Percentiles rank a stretch among this genome's conserved stretches.
These are phyloP conservation scores for Enteromius paludinosus DNA, from an alignment of 2,797 vertebrate species.

Conservation along the genomic window DNA sequence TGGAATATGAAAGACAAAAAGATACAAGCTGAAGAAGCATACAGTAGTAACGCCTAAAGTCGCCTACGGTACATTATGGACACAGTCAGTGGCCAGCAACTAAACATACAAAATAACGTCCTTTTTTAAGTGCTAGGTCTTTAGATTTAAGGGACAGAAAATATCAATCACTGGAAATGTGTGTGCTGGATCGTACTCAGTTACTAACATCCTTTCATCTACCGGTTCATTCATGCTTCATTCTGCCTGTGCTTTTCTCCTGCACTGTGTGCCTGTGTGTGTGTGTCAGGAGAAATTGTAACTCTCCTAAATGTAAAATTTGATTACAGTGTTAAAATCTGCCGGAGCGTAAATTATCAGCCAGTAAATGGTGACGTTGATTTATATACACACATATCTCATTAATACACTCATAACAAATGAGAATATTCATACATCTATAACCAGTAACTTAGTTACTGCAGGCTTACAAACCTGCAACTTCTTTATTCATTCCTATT, in stretches of 20 bases:
- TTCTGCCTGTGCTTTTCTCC: neutral
- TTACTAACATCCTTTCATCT: neutral
- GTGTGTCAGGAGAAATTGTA: neutral
- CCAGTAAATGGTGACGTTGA: conserved; percentile 9
- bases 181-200: neutral
- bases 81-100: neutral
- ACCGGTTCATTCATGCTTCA: conserved; percentile 2
- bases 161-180: neutral
- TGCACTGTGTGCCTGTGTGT: neutral
- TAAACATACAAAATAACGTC: neutral
- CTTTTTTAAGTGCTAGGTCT: neutral
- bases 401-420: conserved; percentile 15
- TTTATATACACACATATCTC: conserved; percentile 24
- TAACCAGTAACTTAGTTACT: conserved; percentile 1
- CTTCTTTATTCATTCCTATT: neutral
- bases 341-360: conserved; percentile 1
- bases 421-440: conserved; percentile 6
- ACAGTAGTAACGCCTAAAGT: neutral
- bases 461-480: neutral
- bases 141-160: neutral
- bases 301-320: conserved; percentile 24
- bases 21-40: neutral
- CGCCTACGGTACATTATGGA: neutral
- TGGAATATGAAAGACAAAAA: neutral
- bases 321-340: conserved; percentile 34